Conservation (phyloP, 2,113 vertebrate species). For the Argyrosomus japonicus region DNA sequence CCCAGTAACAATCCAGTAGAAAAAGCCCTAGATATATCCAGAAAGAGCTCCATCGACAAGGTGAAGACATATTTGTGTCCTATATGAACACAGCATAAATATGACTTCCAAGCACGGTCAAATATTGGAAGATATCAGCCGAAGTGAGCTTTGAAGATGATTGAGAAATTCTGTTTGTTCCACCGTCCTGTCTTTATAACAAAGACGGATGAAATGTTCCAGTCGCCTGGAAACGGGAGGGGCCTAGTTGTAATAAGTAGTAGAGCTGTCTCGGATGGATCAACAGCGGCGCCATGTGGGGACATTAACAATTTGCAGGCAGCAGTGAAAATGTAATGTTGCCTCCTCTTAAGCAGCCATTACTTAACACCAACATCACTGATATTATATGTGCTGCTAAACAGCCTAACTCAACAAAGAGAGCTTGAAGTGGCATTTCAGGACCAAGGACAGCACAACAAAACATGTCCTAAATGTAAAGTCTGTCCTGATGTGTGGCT, state of each 20-base stretch:
- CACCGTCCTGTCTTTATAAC: slow-evolving; percentile 61
- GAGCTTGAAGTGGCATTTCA: slow-evolving; percentile 11
- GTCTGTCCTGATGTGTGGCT: slow-evolving; percentile 24
- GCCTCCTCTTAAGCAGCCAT: background rate
- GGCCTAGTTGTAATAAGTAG: slow-evolving; percentile 35
- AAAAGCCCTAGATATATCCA: slow-evolving; percentile 50
- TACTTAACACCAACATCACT: background rate
- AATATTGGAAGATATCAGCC: background rate
- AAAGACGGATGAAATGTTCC: slow-evolving; percentile 67
- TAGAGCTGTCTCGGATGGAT: slow-evolving; percentile 57
- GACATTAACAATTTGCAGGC: background rate
- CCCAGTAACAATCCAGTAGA: slow-evolving; percentile 59
- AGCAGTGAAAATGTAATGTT: background rate
- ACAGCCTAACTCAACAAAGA: background rate
- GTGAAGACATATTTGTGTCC: slow-evolving; percentile 51
- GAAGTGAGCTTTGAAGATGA: background rate
- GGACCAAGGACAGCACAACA: slow-evolving; percentile 58
- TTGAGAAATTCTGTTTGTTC: background rate
- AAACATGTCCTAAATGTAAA: background rate
- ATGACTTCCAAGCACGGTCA: background rate
- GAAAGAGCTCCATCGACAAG: slow-evolving; percentile 42
- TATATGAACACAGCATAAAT: background rate
- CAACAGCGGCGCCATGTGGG: slow-evolving; percentile 76
- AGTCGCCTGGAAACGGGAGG: slow-evolving; percentile 66
- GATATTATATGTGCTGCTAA: background rate